phyloP scores from a whole-genome alignment of 92 coral and sea anemone genomes.

The Actinostola sp. region DNA sequence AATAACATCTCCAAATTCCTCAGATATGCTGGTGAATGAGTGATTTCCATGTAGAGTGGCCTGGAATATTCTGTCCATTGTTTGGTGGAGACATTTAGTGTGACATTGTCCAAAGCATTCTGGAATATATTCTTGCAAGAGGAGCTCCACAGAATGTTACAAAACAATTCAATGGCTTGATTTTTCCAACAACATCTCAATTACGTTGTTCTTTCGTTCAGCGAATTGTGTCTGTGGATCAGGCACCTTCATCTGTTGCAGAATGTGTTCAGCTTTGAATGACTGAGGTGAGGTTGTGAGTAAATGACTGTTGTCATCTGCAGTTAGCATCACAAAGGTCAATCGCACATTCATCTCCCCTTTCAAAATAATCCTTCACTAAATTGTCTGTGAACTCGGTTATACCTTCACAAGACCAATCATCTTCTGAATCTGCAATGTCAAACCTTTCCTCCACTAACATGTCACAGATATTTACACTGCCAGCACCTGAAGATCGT shows the following conservation, averaged over 20 bases:
- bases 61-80: constrained; percentile 2
- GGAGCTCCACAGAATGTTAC: constrained; percentile 7
- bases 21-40: constrained; percentile 25
- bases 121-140: neutral
- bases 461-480: constrained; percentile 8
- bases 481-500: constrained; percentile 35
- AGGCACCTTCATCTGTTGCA: constrained; percentile 7
- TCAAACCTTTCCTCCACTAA: constrained; percentile 9
- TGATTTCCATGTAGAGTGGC: constrained; percentile 36
- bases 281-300: constrained; percentile 13
- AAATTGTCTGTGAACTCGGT: constrained; percentile 7
- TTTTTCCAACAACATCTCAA: neutral
- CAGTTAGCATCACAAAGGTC: constrained; percentile 15
- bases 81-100: neutral
- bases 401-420: constrained; percentile 7
- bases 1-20: constrained; percentile 14
- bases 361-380: constrained; percentile 17
- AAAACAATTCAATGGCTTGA: neutral
- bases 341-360: constrained; percentile 28
- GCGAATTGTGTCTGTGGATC: neutral
- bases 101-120: constrained; percentile 1
- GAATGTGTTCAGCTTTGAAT: constrained; percentile 11
- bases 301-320: constrained; percentile 15
- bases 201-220: neutral
- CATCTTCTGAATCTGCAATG: neutral